phyloP scores from a whole-genome alignment of 2,888 invertebrate species.

The Phaonia tiefii region DNA sequence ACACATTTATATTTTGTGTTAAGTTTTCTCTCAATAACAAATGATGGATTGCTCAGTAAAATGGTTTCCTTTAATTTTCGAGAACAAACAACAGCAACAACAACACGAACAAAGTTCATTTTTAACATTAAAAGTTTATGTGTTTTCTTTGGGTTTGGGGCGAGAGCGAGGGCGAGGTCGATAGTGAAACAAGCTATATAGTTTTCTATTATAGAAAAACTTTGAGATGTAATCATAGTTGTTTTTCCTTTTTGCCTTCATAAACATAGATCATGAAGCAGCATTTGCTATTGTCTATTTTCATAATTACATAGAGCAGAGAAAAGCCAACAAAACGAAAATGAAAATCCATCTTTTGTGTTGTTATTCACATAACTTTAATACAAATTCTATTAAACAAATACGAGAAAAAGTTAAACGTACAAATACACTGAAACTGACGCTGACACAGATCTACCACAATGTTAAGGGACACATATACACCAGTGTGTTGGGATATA shows the following conservation, averaged over 20 bases:
- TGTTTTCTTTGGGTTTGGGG: no score
- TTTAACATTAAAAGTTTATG: no score
- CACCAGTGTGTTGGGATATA: no score
- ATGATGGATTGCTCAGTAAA: slow-evolving; percentile 42
- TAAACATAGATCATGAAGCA: no score
- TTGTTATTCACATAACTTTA: not conserved
- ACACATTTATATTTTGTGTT: slow-evolving; percentile 39
- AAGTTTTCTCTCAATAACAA: slow-evolving; percentile 69
- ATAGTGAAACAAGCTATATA: not conserved
- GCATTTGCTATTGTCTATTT: not conserved
- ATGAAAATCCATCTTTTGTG: not conserved
- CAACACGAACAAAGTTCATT: not conserved
- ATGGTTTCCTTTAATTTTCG: slow-evolving; percentile 41
- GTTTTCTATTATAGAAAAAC: not conserved
- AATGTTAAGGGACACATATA: no score
- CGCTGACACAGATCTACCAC: no score
- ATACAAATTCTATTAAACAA: slow-evolving; percentile 19
- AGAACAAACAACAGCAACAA: not conserved
- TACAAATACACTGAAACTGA: no score
- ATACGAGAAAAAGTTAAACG: not conserved
- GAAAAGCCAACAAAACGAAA: not conserved
- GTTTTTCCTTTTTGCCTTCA: no score
- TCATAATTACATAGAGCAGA: slow-evolving; percentile 1
- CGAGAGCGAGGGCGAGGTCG: no score
- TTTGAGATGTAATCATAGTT: slow-evolving; percentile 10